phyloP scores from a whole-genome alignment of 2,888 invertebrate species.

The Tuberolachnus salignus region DNA sequence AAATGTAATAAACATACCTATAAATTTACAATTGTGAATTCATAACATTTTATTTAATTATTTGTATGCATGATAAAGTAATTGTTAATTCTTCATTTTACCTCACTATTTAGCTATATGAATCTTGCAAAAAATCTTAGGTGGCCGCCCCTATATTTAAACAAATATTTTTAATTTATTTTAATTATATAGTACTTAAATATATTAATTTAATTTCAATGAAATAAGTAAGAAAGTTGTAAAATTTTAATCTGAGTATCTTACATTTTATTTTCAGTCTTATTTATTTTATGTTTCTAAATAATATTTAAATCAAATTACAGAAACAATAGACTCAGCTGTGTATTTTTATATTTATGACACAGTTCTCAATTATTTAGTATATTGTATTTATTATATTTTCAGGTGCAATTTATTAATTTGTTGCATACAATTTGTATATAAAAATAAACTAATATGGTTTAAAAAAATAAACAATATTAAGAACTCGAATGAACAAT shows the following conservation, averaged over 20 bases:
- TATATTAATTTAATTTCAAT: neutral
- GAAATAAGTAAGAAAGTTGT: constrained; percentile 15
- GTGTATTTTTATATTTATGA: neutral
- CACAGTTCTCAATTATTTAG: neutral
- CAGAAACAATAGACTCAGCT: neutral
- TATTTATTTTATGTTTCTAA: neutral
- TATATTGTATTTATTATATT: neutral
- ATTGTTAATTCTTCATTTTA: no score
- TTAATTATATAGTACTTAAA: constrained; percentile 1
- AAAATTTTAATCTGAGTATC: neutral
- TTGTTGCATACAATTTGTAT: neutral
- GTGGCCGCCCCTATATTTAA: no score
- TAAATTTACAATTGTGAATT: no score
- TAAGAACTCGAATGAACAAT: constrained; percentile 59
- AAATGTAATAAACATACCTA: no score
- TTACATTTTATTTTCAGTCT: neutral
- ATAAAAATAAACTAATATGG: constrained; percentile 32
- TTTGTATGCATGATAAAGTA: no score
- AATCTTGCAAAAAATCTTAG: no score
- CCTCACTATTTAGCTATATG: no score
- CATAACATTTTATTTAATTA: no score
- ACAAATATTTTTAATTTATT: no score
- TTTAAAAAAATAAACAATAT: constrained; percentile 23
- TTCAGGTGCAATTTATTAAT: constrained; percentile 18
- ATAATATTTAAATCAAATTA: neutral